Conservation (phyloP, 2,888 invertebrate species). For the Sepiola atlantica region DNA sequence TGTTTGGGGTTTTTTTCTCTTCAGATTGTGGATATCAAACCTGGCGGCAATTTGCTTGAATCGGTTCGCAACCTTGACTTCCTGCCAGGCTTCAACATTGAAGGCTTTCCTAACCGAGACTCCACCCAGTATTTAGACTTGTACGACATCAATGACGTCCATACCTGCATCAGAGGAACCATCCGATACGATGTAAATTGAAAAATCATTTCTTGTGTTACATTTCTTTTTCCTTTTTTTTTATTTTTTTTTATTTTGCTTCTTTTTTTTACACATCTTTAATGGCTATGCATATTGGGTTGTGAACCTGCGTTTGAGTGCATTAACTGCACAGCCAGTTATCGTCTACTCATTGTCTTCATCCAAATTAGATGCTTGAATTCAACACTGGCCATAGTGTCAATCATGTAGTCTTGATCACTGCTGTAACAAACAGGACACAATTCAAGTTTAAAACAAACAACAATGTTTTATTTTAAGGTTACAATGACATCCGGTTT, state of each 20-base stretch:
- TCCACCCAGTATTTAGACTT: constrained; percentile 90
- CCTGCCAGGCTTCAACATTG: constrained; percentile 95
- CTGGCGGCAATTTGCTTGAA: constrained; percentile 92
- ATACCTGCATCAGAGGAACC: constrained; percentile 94
- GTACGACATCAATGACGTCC: constrained; percentile 88
- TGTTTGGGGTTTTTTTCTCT: not conserved
- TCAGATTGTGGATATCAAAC: constrained; percentile 88
- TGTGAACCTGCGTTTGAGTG: no score
- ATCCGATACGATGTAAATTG: constrained; percentile 83
- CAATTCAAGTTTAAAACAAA: no score
- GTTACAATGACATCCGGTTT: no score
- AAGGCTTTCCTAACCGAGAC: constrained; percentile 97
- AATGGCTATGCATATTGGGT: no score
- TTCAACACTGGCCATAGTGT: no score
- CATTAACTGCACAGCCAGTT: no score
- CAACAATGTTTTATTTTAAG: no score
- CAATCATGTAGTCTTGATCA: no score
- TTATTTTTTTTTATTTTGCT: not conserved
- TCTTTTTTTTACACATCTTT: no score
- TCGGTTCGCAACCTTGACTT: constrained; percentile 87
- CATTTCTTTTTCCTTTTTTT: not conserved
- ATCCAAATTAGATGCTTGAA: no score
- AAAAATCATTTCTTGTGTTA: not conserved
- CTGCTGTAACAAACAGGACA: no score
- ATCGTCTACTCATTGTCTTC: no score